Conservation (phyloP, 2,797 vertebrate genomes). For the Macropodus opercularis region DNA sequence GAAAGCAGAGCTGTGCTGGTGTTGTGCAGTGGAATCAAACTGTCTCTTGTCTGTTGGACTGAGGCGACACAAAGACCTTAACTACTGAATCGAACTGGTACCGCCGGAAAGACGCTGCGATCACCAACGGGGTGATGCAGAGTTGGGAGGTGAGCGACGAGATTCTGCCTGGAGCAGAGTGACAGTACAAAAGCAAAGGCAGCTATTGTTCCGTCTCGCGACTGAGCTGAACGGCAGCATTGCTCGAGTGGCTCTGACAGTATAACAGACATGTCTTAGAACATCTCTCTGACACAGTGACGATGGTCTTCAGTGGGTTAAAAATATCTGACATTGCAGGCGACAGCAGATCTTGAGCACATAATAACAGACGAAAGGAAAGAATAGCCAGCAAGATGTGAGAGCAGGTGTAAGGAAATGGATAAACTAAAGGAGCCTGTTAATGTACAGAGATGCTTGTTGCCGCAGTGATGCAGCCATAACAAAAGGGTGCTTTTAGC, state of each 20-base stretch:
- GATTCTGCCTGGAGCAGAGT: slow-evolving; percentile 3
- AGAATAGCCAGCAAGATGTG: not conserved
- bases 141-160: not conserved
- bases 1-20: not conserved
- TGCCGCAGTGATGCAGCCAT: no score
- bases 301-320: not conserved
- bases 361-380: not conserved
- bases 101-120: not conserved
- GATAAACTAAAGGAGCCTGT: no score
- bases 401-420: no score
- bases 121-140: not conserved
- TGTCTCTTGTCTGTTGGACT: not conserved
- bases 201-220: slow-evolving; percentile 13
- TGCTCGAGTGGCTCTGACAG: not conserved
- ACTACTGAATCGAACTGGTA: not conserved
- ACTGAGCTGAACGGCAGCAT: slow-evolving; percentile 12
- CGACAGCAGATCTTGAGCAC: not conserved
- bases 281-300: not conserved
- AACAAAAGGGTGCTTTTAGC: no score
- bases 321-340: no score
- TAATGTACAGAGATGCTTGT: no score
- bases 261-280: not conserved
- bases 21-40: not conserved
- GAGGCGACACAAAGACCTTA: not conserved
- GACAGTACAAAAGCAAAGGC: slow-evolving; percentile 32